Evolutionary conservation across 2,113 vertebrate species (phyloP).

Genomic region (Romanogobio albipinnatus): DNA sequence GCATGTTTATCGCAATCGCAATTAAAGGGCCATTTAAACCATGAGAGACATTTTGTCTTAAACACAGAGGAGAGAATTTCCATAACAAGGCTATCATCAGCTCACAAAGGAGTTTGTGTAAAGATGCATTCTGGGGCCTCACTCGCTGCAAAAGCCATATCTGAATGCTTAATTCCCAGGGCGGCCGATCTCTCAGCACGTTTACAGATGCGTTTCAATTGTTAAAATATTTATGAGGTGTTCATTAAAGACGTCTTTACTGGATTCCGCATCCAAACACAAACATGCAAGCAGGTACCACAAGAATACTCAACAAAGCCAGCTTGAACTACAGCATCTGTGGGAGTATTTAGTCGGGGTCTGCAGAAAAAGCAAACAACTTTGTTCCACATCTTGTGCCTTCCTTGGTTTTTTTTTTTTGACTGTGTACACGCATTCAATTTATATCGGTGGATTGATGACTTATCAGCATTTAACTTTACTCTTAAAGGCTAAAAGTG

Average conservation of each 20-base stretch:
- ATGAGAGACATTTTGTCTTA: conserved; percentile 52
- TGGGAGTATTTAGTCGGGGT: neutral
- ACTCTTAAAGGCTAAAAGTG: conserved; percentile 1
- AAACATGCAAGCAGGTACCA: conserved; percentile 30
- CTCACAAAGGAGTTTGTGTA: conserved; percentile 39
- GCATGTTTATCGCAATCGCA: conserved; percentile 50
- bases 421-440: neutral
- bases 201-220: conserved; percentile 54
- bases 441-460: neutral
- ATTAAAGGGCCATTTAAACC: conserved; percentile 54
- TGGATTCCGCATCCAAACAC: conserved; percentile 45
- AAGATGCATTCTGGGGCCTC: conserved; percentile 27
- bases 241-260: conserved; percentile 55
- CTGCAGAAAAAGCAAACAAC: neutral
- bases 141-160: neutral
- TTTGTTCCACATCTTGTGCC: neutral
- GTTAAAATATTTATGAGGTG: conserved; percentile 55
- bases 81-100: conserved; percentile 43
- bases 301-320: conserved; percentile 13
- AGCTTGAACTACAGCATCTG: conserved; percentile 18
- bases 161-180: conserved; percentile 32
- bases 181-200: conserved; percentile 22
- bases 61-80: conserved; percentile 46
- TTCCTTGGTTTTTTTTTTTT: neutral
- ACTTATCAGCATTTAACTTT: conserved; percentile 5